These are phyloP conservation scores for Bothrops jararaca DNA, from an alignment of 2,113 vertebrate species.

Conservation along the genomic window DNA sequence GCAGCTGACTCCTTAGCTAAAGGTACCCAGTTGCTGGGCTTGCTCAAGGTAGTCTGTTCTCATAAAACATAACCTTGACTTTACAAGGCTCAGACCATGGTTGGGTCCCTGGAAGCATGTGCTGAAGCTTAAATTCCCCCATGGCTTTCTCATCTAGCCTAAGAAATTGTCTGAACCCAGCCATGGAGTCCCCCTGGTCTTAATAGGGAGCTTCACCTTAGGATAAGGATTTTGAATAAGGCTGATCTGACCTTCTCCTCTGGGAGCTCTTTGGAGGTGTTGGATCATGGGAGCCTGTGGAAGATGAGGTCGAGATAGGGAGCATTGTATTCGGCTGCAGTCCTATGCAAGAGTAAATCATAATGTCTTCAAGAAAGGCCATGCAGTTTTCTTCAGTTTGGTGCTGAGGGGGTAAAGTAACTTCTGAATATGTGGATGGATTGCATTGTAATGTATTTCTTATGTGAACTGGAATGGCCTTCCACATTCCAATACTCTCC, in stretches of 20 bases:
- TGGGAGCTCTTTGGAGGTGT: neutral
- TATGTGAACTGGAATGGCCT: neutral
- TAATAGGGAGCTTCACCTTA: neutral
- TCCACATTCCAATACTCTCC: neutral
- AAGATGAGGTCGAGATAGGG: neutral
- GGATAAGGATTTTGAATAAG: neutral
- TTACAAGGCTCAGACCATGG: neutral
- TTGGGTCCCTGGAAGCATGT: neutral
- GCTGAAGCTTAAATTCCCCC: neutral
- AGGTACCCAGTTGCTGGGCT: neutral
- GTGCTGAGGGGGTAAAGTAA: neutral
- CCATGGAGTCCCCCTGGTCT: neutral
- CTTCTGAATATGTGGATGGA: neutral
- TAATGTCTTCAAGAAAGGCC: neutral
- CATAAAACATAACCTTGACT: neutral
- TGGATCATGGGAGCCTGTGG: neutral
- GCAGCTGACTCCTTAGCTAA: neutral
- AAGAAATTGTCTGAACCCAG: neutral
- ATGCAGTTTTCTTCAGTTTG: neutral
- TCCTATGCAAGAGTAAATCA: neutral
- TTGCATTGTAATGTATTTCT: neutral
- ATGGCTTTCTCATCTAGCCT: neutral
- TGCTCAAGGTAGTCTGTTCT: neutral
- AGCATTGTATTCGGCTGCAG: neutral
- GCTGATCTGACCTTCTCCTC: neutral